These are phyloP conservation scores for Temnothorax nylanderi DNA, from an alignment of 1,140 invertebrate genomes.

Conservation along the genomic window DNA sequence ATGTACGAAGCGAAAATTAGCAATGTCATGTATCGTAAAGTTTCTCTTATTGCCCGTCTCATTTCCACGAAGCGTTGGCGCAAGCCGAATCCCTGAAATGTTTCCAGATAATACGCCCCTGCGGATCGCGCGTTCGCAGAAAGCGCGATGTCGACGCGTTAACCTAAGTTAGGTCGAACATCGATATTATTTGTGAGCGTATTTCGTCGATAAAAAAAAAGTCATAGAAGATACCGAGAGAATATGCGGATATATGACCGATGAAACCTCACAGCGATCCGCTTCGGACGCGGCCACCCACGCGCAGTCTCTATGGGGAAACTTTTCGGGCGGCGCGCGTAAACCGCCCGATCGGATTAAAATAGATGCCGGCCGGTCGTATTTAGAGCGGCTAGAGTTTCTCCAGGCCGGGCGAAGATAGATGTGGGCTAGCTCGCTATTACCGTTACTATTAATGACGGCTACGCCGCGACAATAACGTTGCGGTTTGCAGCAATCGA, in stretches of 20 bases:
- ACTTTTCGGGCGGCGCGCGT: constrained; percentile 57
- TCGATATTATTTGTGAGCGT: constrained; percentile 49
- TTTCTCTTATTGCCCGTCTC: neutral
- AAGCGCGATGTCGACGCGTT: constrained; percentile 48
- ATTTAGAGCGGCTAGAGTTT: constrained; percentile 67
- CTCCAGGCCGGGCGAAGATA: constrained; percentile 65
- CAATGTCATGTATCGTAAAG: constrained; percentile 1
- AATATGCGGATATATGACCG: neutral
- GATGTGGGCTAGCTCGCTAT: constrained; percentile 61
- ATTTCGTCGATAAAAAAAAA: constrained; percentile 52
- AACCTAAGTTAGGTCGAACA: constrained; percentile 38
- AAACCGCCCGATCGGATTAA: constrained; percentile 67
- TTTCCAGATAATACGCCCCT: constrained; percentile 26
- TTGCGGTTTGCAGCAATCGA: constrained; percentile 5
- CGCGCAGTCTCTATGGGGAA: constrained; percentile 20
- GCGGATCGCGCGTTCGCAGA: constrained; percentile 5
- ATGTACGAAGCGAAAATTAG: neutral
- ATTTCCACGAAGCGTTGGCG: constrained; percentile 22
- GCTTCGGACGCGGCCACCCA: constrained; percentile 26
- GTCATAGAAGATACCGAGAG: constrained; percentile 36
- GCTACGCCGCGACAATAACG: constrained; percentile 9
- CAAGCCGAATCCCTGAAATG: neutral
- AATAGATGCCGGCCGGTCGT: constrained; percentile 66
- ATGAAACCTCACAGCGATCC: constrained; percentile 21
- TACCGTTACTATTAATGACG: constrained; percentile 63